Evolutionary conservation across 2,888 invertebrate genomes (phyloP), one percentile per base, ranked within the genome.

Genomic region (Pemphredon lugubris): DNA sequence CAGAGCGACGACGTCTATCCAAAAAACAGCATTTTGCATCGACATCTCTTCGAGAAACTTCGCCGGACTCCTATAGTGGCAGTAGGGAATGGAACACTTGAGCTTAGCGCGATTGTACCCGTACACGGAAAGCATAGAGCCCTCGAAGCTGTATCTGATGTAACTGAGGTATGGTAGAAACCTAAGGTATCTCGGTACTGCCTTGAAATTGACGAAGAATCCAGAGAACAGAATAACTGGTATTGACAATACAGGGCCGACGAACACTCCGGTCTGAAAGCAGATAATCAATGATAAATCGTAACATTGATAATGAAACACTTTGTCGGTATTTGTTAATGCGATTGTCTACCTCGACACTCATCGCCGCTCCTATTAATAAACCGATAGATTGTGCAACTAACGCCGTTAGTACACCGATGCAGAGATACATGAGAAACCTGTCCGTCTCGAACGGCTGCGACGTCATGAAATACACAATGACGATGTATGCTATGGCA

Each of bases 391-490:
- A 97, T 90, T 98, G 98, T 1, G 97, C 96, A 42, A 98, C 97
- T 58, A 98, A 91, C 2, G 97, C 96, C 23, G 97, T 96, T 53
- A 97, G 93, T 69, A 97, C 95, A 47, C 93, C 92, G 81, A 94
- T 92, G 34, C 94, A 92, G 5, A 95, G 92, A 83, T 96, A 95
- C 94, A 96, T 95, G 37, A 94, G 91, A 86, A 96, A 95, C 55
- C 98, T 93, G 67, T 94, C 93, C 57, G 94, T 92, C 86, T 98
- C 97, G 91, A 95, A 93, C n/a, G 98, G 98, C 90, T 98, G 98
- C 6, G 96, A 95, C 21, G 98, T 98, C 94, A 98, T 95, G 91
- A 97, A 97, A 91, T 98, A 98, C 9, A 98, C 97, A 79, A 98
- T 97, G 82, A 95, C 80, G 40, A 89, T 87, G 73, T 89, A 89